Evolutionary conservation across 2,888 invertebrate genomes (phyloP), one percentile per base, ranked within the genome.

Genomic region (Drosophila cracens): DNA sequence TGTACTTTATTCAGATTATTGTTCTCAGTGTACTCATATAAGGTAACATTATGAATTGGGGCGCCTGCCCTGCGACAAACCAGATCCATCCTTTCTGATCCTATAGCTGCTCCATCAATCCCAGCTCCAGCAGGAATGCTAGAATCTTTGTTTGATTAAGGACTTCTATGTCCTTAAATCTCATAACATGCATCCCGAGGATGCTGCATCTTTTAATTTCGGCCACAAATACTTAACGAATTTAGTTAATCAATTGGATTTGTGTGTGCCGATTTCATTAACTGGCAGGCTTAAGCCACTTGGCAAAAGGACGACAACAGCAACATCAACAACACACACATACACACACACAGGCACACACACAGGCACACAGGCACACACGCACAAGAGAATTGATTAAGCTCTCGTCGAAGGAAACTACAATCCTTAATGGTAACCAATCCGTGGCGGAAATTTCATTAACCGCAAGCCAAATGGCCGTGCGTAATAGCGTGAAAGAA

Each of bases 401-500:
- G 70, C 61, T 53, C 40, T 60, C 48, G 63, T 11, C 11, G 54
- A 62, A 65, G 72, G 64, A 78, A 81, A 71, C 64, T 71, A 62
- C 58, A 68, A 65, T 71, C 67, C 77, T 62, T 72, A 77, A 81
- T 81, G 65, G 73, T 77, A 79, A 79, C 68, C 78, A 79, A 79
- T 81, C 65, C 78, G 56, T 72, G 65, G 73, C 63, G 81, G 65
- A 81, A 79, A 81, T 81, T 81, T 77, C 79, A 79, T 79, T 79
- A 79, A 81, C 72, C 60, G 40, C 34, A 79, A 79, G 62, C 58
- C 67, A 62, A 67, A 66, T 51, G 62, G 61, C 63, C 63, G 66
- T 81, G 73, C 73, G 82, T 81, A 81, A 81, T 76, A 73, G 70
- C 72, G 82, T 81, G 76, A 79, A 71, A 70, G 58, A 53, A 52